Conservation (phyloP, 2,113 vertebrate species). For the Trematomus loennbergii region DNA sequence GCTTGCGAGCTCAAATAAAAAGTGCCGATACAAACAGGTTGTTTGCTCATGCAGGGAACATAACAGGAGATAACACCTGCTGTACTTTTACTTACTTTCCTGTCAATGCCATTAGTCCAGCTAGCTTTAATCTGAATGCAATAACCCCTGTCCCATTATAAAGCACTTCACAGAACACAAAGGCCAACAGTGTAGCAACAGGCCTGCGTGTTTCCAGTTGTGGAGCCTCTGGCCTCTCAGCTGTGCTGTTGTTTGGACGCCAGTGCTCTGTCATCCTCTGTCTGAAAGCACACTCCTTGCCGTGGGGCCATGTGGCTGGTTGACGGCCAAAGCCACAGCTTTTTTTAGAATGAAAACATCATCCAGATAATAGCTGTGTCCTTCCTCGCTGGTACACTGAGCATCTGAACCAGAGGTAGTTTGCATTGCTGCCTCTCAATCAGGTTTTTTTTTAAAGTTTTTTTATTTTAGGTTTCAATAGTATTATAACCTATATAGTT, state of each 20-base stretch:
- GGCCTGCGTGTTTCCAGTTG: conserved; percentile 34
- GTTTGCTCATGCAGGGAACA: conserved; percentile 28
- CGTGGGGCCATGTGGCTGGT: conserved; percentile 42
- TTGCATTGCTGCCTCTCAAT: not conserved
- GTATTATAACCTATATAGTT: not conserved
- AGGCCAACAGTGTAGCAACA: not conserved
- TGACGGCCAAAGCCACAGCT: conserved; percentile 54
- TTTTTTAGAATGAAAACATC: conserved; percentile 48
- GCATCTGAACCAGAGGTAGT: not conserved
- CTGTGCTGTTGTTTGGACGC: conserved; percentile 48
- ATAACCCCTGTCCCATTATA: conserved; percentile 35
- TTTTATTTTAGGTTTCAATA: not conserved
- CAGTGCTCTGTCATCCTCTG: conserved; percentile 35
- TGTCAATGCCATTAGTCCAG: conserved; percentile 28
- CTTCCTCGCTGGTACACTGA: conserved; percentile 9
- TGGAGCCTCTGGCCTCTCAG: conserved; percentile 54
- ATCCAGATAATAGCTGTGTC: conserved; percentile 4
- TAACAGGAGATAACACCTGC: conserved; percentile 32
- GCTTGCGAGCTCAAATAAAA: conserved; percentile 39
- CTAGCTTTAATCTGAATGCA: conserved; percentile 40
- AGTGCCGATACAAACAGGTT: conserved; percentile 25
- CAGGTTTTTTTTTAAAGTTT: too few relatives aligned
- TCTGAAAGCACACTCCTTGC: conserved; percentile 60
- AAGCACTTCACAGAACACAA: conserved; percentile 61
- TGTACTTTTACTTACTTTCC: conserved; percentile 28